Evolutionary conservation across 2,888 invertebrate genomes (phyloP).

Genomic region (Yponomeuta cagnagella): DNA sequence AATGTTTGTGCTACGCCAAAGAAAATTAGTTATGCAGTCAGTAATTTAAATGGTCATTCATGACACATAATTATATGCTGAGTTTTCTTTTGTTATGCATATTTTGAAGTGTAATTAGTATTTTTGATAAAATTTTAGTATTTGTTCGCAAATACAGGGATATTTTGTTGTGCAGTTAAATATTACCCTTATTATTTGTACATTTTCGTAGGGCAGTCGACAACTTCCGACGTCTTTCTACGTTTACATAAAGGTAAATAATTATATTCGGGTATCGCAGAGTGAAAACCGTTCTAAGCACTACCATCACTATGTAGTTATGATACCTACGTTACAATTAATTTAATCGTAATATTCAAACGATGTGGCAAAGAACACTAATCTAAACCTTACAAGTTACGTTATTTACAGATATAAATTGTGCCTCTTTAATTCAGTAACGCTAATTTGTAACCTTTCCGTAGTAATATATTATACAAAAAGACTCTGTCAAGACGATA

Average conservation of each 20-base stretch:
- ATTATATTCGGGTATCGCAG: constrained; percentile 9
- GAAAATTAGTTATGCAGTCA: too few relatives aligned
- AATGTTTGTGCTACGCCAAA: too few relatives aligned
- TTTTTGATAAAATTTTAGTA: too few relatives aligned
- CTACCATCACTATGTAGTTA: constrained; percentile 1
- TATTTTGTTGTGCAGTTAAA: too few relatives aligned
- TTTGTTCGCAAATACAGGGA: too few relatives aligned
- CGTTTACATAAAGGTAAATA: background rate
- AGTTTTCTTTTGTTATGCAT: constrained; percentile 3
- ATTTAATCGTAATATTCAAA: constrained; percentile 16
- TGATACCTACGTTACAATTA: constrained; percentile 18
- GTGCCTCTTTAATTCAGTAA: constrained; percentile 65
- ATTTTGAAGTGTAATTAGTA: background rate
- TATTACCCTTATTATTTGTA: constrained; percentile 8
- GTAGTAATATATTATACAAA: constrained; percentile 58
- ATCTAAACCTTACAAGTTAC: constrained; percentile 1
- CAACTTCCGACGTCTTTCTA: background rate
- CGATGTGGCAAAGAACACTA: constrained; percentile 13
- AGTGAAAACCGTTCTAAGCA: background rate
- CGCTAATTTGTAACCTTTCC: constrained; percentile 55
- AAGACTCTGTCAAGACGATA: constrained; percentile 55
- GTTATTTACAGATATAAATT: constrained; percentile 64
- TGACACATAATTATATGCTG: too few relatives aligned
- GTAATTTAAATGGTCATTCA: too few relatives aligned
- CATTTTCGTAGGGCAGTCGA: constrained; percentile 9